phyloP scores from a whole-genome alignment of 2,113 vertebrate genomes.

The Gila orcuttii region DNA sequence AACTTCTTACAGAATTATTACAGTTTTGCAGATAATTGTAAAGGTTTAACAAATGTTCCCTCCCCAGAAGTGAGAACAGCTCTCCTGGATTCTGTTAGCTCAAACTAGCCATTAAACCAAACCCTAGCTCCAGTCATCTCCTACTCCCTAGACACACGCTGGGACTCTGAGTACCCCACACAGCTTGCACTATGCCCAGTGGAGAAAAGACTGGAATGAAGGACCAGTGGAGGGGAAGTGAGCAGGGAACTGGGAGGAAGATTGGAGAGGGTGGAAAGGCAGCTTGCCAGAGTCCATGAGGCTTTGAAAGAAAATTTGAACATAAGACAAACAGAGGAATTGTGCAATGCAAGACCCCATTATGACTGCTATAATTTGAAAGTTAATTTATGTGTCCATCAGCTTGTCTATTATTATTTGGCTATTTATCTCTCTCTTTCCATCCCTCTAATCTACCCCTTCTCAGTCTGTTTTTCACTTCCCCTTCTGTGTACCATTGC shows the following conservation, averaged over 20 bases:
- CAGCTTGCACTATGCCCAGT: slow-evolving; percentile 28
- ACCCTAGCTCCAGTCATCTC: slow-evolving; percentile 58
- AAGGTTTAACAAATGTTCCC: not conserved
- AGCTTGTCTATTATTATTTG: slow-evolving; percentile 18
- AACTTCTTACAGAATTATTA: not conserved
- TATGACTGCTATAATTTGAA: slow-evolving; percentile 6
- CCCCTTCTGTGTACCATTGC: slow-evolving; percentile 19
- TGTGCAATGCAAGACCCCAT: not conserved
- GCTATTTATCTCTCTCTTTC: not conserved
- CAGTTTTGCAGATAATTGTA: not conserved
- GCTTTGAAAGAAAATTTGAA: slow-evolving; percentile 26
- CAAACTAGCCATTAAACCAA: slow-evolving; percentile 56
- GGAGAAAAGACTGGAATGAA: slow-evolving; percentile 17
- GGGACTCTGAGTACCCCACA: slow-evolving; percentile 60
- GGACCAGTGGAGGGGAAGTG: slow-evolving; percentile 12
- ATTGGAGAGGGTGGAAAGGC: not conserved
- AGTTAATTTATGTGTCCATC: not conserved
- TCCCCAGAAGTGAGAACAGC: slow-evolving; percentile 18
- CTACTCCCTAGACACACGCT: slow-evolving; percentile 56
- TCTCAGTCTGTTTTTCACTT: not conserved
- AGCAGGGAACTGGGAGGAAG: not conserved
- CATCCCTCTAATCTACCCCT: not conserved
- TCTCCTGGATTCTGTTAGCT: slow-evolving; percentile 40
- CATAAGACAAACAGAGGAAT: not conserved
- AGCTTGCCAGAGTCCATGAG: not conserved